A percentile compares a stretch with the other conserved stretches of the same genome.
Evolutionary conservation across 2,113 vertebrate species (phyloP).

Genomic region (Alces alces): DNA sequence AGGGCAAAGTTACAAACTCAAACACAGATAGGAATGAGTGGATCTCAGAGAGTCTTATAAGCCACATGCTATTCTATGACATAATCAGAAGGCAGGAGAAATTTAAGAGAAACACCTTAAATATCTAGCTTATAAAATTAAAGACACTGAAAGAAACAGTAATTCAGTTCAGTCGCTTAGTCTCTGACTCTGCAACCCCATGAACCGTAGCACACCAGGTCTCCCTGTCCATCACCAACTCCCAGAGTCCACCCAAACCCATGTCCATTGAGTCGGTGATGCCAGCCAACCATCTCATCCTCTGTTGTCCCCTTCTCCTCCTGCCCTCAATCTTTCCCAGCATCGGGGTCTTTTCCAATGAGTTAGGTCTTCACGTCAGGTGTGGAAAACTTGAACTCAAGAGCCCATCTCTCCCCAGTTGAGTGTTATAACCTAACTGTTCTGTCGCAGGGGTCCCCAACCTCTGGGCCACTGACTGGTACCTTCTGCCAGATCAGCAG

Average conservation of each 20-base stretch:
- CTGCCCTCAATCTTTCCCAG: too few relatives aligned
- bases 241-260: too few relatives aligned
- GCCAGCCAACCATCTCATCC: too few relatives aligned
- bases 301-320: too few relatives aligned
- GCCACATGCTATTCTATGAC: neutral
- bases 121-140: neutral
- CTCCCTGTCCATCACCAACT: too few relatives aligned
- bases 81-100: neutral
- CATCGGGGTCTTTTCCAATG: too few relatives aligned
- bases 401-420: neutral
- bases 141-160: neutral
- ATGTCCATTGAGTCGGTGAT: too few relatives aligned
- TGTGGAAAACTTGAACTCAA: neutral
- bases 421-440: neutral
- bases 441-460: neutral
- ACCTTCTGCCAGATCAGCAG: neutral
- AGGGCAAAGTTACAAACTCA: neutral
- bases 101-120: neutral
- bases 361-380: too few relatives aligned
- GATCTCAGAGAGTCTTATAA: neutral
- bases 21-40: neutral
- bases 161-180: neutral
- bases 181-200: too few relatives aligned
- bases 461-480: neutral
- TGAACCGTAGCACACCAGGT: too few relatives aligned